phyloP scores from a whole-genome alignment of 2,113 vertebrate species.

The Pandion haliaetus region DNA sequence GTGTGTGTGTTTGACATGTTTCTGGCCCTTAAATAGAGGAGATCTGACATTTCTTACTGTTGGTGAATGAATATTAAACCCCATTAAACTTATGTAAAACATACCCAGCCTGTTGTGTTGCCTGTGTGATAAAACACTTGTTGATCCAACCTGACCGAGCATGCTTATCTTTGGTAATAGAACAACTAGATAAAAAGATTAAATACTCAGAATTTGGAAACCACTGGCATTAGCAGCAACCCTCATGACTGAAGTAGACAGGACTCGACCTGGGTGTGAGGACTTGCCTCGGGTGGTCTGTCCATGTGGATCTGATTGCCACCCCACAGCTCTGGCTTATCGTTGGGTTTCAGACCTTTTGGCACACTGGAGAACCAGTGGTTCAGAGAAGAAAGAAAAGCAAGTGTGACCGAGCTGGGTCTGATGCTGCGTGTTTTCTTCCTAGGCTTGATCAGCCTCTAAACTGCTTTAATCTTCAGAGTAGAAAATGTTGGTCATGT shows the following conservation, averaged over 20 bases:
- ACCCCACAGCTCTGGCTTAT: not conserved
- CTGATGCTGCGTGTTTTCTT: not conserved
- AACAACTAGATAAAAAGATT: not conserved
- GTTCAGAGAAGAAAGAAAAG: not conserved
- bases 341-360: not conserved
- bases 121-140: not conserved
- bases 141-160: not conserved
- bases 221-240: not conserved
- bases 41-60: not conserved
- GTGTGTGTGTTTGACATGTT: not conserved
- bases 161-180: not conserved
- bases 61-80: not conserved
- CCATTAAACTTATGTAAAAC: constrained; percentile 14
- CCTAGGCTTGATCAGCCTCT: not conserved
- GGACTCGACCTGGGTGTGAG: not conserved
- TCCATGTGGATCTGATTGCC: not conserved
- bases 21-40: not conserved
- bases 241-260: not conserved
- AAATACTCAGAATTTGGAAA: not conserved
- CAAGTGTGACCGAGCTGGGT: not conserved
- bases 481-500: not conserved
- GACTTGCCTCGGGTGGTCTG: not conserved
- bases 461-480: not conserved
- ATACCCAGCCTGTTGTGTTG: not conserved
- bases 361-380: not conserved